These are phyloP conservation scores for Tinamus guttatus DNA, from an alignment of 2,113 vertebrate genomes.

Conservation along the genomic window DNA sequence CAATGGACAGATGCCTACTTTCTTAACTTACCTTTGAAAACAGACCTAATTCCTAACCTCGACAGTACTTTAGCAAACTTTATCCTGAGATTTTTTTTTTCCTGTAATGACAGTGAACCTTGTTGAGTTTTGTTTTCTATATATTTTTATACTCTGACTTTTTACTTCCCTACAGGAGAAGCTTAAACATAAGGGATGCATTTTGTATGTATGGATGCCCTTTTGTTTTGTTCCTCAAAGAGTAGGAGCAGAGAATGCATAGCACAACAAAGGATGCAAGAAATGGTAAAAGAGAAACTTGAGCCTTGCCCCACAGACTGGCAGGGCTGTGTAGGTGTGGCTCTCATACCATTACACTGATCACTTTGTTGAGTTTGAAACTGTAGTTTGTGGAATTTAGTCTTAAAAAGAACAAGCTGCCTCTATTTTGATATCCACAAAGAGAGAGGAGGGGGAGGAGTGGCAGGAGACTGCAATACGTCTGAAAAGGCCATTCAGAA, in stretches of 20 bases:
- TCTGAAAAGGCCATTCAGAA: slow-evolving; percentile 38
- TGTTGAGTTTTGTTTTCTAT: background rate
- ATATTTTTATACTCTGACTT: background rate
- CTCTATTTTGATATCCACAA: background rate
- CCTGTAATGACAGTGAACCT: background rate
- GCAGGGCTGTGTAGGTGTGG: background rate
- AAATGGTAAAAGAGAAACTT: slow-evolving; percentile 35
- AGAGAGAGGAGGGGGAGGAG: background rate
- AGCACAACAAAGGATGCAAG: background rate
- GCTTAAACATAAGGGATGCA: background rate
- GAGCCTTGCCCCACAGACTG: background rate
- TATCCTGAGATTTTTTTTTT: slow-evolving; percentile 4
- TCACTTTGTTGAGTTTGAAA: slow-evolving; percentile 20
- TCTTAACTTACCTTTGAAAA: slow-evolving; percentile 63
- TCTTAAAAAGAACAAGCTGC: slow-evolving; percentile 26
- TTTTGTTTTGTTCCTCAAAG: slow-evolving; percentile 21
- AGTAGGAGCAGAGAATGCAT: background rate
- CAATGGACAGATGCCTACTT: slow-evolving; percentile 28
- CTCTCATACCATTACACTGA: background rate
- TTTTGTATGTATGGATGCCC: slow-evolving; percentile 11
- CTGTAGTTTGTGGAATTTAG: background rate
- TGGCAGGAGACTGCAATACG: background rate
- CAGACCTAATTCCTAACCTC: slow-evolving; percentile 58
- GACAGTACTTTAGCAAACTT: slow-evolving; percentile 56
- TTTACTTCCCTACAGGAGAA: background rate